These are phyloP conservation scores for Clamator glandarius DNA, from an alignment of 2,797 vertebrate genomes.

Conservation along the genomic window DNA sequence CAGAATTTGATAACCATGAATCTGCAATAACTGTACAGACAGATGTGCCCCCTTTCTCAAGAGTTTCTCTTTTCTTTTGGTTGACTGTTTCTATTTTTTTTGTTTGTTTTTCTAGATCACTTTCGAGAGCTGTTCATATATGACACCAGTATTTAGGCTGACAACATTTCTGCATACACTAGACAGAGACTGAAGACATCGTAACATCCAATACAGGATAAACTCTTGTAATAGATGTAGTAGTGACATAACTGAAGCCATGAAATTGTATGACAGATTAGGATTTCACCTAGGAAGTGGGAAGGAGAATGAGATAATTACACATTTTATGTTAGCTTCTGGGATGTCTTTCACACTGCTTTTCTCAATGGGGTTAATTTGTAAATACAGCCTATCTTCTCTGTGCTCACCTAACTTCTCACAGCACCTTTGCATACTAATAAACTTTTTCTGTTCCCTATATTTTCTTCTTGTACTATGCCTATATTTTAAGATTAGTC, in stretches of 20 bases:
- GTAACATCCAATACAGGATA: fast-evolving
- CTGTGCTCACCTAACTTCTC: neutral
- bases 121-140: neutral
- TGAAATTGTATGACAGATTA: neutral
- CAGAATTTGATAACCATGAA: neutral
- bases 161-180: neutral
- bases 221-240: neutral
- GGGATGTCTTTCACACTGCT: neutral
- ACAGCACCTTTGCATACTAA: neutral
- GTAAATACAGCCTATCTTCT: neutral
- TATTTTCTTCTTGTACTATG: neutral
- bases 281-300: neutral
- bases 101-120: neutral
- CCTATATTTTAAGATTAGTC: neutral
- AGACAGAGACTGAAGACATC: neutral
- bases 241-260: neutral
- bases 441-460: neutral
- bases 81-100: neutral
- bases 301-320: neutral
- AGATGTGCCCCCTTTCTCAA: neutral
- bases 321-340: neutral
- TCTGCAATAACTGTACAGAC: neutral
- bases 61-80: neutral
- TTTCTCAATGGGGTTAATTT: neutral
- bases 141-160: neutral